Evolutionary conservation across 2,888 invertebrate genomes (phyloP).

Genomic region (Brenthis hecate): DNA sequence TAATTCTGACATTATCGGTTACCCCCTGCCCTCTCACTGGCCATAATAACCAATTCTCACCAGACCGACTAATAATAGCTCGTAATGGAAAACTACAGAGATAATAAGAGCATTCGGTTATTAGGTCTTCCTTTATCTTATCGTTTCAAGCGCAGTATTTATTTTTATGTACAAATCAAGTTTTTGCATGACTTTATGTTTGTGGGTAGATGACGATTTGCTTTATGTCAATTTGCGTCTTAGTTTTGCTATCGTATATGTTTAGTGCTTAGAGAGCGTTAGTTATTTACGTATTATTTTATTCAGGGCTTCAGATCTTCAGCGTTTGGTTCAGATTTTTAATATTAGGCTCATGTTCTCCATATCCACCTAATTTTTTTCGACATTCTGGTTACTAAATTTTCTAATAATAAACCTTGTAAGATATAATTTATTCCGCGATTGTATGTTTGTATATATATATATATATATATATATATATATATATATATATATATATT

Average conservation of each 20-base stretch:
- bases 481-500: no score
- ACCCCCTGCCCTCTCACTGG: slow-evolving; percentile 24
- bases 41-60: slow-evolving; percentile 23
- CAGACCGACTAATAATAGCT: slow-evolving; percentile 28
- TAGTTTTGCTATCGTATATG: not conserved
- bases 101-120: slow-evolving; percentile 18
- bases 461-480: no score
- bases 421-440: no score
- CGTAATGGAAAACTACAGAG: slow-evolving; percentile 24
- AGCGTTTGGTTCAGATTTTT: no score
- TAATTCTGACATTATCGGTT: slow-evolving; percentile 27
- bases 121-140: slow-evolving; percentile 22
- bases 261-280: no score
- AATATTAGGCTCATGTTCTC: no score
- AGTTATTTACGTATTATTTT: no score
- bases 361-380: no score
- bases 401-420: no score
- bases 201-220: not conserved
- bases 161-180: not conserved
- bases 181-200: not conserved
- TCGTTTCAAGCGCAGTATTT: not conserved
- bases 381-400: no score
- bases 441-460: no score
- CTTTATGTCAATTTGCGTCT: not conserved
- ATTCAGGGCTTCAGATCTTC: no score